Percentiles rank a stretch among this genome's conserved stretches.
Evolutionary conservation across 1,140 invertebrate genomes (phyloP).

Genomic region (Trichonephila clavipes): DNA sequence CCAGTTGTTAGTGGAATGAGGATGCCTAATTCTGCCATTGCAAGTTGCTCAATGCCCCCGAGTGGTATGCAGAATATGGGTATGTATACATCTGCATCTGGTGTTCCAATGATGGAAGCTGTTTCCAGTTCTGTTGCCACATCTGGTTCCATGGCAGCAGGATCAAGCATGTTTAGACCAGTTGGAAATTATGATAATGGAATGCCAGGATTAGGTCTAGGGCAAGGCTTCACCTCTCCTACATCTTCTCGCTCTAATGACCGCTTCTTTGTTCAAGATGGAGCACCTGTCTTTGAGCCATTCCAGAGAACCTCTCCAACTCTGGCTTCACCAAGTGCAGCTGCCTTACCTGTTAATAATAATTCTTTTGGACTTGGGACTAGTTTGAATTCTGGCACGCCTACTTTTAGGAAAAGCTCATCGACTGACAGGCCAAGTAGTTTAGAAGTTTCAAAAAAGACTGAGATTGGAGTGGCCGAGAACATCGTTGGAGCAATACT

Average conservation of each 20-base stretch:
- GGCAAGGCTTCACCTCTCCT: conserved; percentile 54
- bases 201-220: conserved; percentile 50
- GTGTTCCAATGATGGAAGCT: conserved; percentile 60
- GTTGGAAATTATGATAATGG: conserved; percentile 61
- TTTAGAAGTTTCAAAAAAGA: conserved; percentile 88
- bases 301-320: conserved; percentile 78
- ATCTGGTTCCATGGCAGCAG: conserved; percentile 70
- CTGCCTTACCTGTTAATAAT: conserved; percentile 86
- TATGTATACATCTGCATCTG: conserved; percentile 76
- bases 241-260: conserved; percentile 69
- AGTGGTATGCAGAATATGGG: conserved; percentile 65
- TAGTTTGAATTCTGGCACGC: conserved; percentile 78
- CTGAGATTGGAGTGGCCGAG: conserved; percentile 93
- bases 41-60: conserved; percentile 77
- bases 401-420: conserved; percentile 87
- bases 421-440: conserved; percentile 82
- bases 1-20: conserved; percentile 78
- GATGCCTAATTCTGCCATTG: conserved; percentile 79
- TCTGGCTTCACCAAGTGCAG: conserved; percentile 81
- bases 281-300: conserved; percentile 77
- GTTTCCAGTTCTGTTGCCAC: conserved; percentile 78
- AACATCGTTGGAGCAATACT: conserved; percentile 97
- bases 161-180: conserved; percentile 70
- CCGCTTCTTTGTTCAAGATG: conserved; percentile 73
- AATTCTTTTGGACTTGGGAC: conserved; percentile 90